Conservation (phyloP, 2,888 invertebrate species). For the Coremacera marginata region DNA sequence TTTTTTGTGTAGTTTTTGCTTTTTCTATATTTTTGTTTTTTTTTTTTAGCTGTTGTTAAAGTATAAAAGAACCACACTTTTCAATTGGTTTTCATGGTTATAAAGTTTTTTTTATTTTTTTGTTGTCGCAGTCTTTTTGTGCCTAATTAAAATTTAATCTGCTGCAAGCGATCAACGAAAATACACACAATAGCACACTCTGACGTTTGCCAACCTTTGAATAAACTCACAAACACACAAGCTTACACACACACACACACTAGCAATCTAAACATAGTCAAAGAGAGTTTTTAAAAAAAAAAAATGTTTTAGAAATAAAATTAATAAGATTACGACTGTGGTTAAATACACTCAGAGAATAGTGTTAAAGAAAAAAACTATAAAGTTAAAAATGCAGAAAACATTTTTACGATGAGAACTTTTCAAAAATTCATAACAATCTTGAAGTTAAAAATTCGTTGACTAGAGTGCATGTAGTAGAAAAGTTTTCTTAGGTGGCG, state of each 20-base stretch:
- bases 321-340: too few species aligned
- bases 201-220: not conserved
- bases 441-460: too few species aligned
- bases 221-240: not conserved
- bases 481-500: too few species aligned
- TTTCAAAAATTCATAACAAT: too few species aligned
- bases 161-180: not conserved
- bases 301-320: too few species aligned
- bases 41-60: not conserved
- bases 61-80: not conserved
- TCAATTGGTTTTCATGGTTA: conserved; percentile 14
- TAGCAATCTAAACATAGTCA: not conserved
- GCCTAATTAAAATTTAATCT: conserved; percentile 15
- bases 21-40: not conserved
- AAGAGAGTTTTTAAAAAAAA: too few species aligned
- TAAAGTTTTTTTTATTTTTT: not conserved
- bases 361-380: too few species aligned
- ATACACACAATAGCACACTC: not conserved
- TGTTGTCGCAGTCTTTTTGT: not conserved
- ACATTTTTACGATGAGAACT: too few species aligned
- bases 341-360: too few species aligned
- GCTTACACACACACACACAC: not conserved
- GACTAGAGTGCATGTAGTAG: too few species aligned
- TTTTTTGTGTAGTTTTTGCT: not conserved
- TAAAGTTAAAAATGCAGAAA: too few species aligned